Evolutionary conservation across 2,113 vertebrate species (phyloP).

Genomic region (Hystrix cristata): DNA sequence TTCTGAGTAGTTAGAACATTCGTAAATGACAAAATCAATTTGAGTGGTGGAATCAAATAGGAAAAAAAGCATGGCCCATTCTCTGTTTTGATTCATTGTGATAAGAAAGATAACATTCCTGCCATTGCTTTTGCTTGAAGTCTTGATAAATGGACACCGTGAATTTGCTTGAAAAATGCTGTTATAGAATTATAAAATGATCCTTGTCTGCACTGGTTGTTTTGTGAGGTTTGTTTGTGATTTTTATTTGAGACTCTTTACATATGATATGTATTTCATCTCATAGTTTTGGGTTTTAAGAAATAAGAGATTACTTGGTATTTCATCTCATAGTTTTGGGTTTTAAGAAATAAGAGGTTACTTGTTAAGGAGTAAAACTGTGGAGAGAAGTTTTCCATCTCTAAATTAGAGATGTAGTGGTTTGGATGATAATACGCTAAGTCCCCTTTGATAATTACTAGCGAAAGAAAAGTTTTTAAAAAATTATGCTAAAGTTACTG

Average conservation of each 20-base stretch:
- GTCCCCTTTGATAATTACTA: conserved; percentile 24
- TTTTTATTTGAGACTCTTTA: conserved; percentile 53
- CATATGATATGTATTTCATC: not conserved
- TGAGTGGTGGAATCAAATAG: not conserved
- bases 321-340: not conserved
- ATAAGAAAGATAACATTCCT: conserved; percentile 38
- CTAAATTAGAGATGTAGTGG: not conserved
- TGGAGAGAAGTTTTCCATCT: not conserved
- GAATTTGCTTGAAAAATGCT: not conserved
- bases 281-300: not conserved
- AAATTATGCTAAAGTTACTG: not conserved
- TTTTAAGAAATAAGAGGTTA: conserved; percentile 22
- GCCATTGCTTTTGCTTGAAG: not conserved
- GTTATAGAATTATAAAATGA: conserved; percentile 1
- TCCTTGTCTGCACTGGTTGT: not conserved
- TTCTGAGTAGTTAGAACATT: conserved; percentile 1
- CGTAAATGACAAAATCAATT: conserved; percentile 20
- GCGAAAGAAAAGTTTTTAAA: not conserved
- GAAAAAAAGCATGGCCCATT: not conserved
- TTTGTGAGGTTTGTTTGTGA: not conserved
- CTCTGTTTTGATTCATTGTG: not conserved
- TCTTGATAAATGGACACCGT: not conserved
- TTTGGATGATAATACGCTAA: not conserved
- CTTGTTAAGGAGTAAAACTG: not conserved
- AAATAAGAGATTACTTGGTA: not conserved